Conservation (phyloP, 2,113 vertebrate genomes). For the Cololabis saira region DNA sequence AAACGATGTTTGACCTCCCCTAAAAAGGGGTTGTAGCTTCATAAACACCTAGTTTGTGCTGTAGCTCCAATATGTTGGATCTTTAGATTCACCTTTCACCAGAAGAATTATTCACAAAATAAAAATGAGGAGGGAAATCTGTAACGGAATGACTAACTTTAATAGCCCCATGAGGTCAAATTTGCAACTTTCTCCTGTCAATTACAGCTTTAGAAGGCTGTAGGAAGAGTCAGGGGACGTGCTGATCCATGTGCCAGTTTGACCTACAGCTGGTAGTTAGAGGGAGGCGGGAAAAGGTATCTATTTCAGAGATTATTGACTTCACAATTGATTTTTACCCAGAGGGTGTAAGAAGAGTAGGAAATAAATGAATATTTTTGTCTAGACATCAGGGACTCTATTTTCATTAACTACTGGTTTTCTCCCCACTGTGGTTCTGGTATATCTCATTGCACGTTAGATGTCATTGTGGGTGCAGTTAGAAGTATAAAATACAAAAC, state of each 20-base stretch:
- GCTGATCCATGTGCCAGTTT: conserved; percentile 32
- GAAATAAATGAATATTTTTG: conserved; percentile 66
- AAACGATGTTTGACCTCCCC: too few relatives aligned
- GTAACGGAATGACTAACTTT: too few relatives aligned
- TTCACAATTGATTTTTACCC: conserved; percentile 72
- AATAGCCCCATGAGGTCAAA: background rate
- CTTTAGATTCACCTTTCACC: too few relatives aligned
- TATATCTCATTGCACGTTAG: background rate
- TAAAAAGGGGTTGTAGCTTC: too few relatives aligned
- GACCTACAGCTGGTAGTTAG: conserved; percentile 44
- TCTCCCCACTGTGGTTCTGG: background rate
- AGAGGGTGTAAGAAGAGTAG: conserved; percentile 45
- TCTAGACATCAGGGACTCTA: conserved; percentile 42
- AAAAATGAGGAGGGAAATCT: too few relatives aligned
- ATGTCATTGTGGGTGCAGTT: background rate
- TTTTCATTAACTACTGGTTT: conserved; percentile 34
- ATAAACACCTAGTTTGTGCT: too few relatives aligned
- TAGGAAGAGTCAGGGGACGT: conserved; percentile 24
- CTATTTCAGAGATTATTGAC: conserved; percentile 71
- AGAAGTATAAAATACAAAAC: too few relatives aligned
- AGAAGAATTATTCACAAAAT: too few relatives aligned
- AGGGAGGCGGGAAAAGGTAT: conserved; percentile 52
- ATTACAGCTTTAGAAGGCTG: conserved; percentile 28
- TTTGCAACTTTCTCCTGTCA: conserved; percentile 25
- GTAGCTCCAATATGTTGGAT: too few relatives aligned